A percentile compares a stretch with the other conserved stretches of the same genome.
phyloP scores from a whole-genome alignment of 2,797 vertebrate genomes.

The Champsocephalus gunnari region DNA sequence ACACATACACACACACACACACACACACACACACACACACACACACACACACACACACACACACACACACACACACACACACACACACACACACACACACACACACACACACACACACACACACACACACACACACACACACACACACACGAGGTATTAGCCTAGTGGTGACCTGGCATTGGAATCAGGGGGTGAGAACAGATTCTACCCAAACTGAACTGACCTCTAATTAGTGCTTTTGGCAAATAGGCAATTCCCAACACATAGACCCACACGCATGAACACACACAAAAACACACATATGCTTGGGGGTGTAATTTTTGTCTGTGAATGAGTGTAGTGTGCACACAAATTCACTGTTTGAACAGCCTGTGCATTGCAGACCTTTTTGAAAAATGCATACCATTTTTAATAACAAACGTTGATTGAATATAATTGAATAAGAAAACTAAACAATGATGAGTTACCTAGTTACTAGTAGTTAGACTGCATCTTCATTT shows the following conservation, averaged over 20 bases:
- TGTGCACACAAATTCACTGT: constrained; percentile 46
- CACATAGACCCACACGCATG: constrained; percentile 69
- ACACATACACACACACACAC: neutral
- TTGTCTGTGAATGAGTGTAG: constrained; percentile 38
- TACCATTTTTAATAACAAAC: constrained; percentile 6
- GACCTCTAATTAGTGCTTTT: constrained; percentile 88
- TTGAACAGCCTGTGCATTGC: constrained; percentile 21
- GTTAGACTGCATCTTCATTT: no score
- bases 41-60: constrained; percentile 21
- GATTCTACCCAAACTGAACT: constrained; percentile 83
- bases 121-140: constrained; percentile 17
- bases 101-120: constrained; percentile 47
- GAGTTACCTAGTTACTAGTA: neutral
- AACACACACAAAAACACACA: constrained; percentile 54
- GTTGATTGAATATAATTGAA: neutral
- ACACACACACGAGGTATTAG: constrained; percentile 43
- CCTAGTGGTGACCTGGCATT: constrained; percentile 79
- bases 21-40: constrained; percentile 45
- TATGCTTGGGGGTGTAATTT: constrained; percentile 47
- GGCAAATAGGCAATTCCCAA: constrained; percentile 82
- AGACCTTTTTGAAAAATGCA: neutral
- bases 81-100: neutral
- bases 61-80: constrained; percentile 15
- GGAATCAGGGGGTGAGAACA: constrained; percentile 76
- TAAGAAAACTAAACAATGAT: neutral